Evolutionary conservation across 2,888 invertebrate genomes (phyloP).

Genomic region (Dexiosoma caninum): DNA sequence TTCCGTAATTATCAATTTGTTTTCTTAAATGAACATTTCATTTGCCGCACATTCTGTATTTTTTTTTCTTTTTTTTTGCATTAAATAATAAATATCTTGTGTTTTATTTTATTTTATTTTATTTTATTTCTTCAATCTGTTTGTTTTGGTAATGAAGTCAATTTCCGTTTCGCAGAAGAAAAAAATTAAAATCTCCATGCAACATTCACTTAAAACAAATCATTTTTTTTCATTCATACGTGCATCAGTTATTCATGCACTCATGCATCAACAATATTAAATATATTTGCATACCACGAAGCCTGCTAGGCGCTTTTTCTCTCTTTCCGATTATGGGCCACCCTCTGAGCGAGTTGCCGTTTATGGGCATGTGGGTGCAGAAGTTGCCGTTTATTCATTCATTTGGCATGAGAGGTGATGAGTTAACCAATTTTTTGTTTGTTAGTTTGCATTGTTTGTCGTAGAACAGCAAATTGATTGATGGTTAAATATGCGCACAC

Average conservation of each 20-base stretch:
- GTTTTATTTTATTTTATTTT: background rate
- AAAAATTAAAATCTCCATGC: constrained; percentile 13
- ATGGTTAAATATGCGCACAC: constrained; percentile 11
- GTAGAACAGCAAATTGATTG: constrained; percentile 39
- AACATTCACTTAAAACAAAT: background rate
- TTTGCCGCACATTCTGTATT: constrained; percentile 35
- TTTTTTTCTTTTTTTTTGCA: no score
- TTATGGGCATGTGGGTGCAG: constrained; percentile 55
- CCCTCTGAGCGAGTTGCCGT: constrained; percentile 13
- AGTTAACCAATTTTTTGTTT: constrained; percentile 42
- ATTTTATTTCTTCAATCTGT: constrained; percentile 60
- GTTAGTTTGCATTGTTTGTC: background rate
- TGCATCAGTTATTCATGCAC: background rate
- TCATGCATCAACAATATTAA: constrained; percentile 4
- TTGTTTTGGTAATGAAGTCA: constrained; percentile 77
- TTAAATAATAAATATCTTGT: constrained; percentile 3
- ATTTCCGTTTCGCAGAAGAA: constrained; percentile 71
- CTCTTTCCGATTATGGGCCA: background rate
- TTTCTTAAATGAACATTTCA: constrained; percentile 49
- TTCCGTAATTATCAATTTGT: constrained; percentile 33
- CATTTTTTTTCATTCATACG: background rate
- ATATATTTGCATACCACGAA: constrained; percentile 44
- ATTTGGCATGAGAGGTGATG: constrained; percentile 49
- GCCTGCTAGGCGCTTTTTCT: background rate
- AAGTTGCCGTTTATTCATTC: constrained; percentile 44